Conservation (phyloP, 1,140 invertebrate genomes). For the Drosophila sproati region DNA sequence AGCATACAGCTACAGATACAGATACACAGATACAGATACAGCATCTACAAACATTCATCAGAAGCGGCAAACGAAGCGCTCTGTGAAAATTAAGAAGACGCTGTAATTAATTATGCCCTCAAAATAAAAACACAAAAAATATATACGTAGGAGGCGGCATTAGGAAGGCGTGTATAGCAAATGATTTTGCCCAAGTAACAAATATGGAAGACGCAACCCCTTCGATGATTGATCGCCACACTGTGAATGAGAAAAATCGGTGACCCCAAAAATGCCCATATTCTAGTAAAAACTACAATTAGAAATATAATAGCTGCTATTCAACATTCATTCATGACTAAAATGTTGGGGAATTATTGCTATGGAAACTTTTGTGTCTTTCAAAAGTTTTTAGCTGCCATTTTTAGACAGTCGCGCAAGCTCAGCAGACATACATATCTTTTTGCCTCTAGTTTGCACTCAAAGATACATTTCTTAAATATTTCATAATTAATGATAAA, state of each 20-base stretch:
- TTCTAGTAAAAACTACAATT: not conserved
- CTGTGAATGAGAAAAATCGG: slow-evolving; percentile 4
- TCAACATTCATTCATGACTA: too few relatives aligned
- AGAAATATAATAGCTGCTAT: not conserved
- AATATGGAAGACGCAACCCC: slow-evolving; percentile 12
- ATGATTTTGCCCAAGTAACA: slow-evolving; percentile 22
- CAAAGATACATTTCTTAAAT: too few relatives aligned
- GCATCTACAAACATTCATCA: slow-evolving; percentile 7
- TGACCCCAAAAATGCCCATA: not conserved
- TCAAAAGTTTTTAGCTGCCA: too few relatives aligned
- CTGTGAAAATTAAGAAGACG: slow-evolving; percentile 47
- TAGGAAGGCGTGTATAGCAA: slow-evolving; percentile 27
- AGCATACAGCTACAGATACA: slow-evolving; percentile 46
- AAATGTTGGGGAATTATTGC: too few relatives aligned
- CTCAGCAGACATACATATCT: too few relatives aligned
- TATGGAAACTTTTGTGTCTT: too few relatives aligned
- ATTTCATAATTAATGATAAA: too few relatives aligned
- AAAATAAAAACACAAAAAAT: not conserved
- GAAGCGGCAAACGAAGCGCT: slow-evolving; percentile 16
- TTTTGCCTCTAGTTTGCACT: too few relatives aligned
- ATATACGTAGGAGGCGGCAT: slow-evolving; percentile 20
- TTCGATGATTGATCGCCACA: slow-evolving; percentile 38
- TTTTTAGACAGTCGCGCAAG: too few relatives aligned
- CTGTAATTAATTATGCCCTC: slow-evolving; percentile 72
- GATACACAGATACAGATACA: slow-evolving; percentile 6